Evolutionary conservation across 1,140 invertebrate species (phyloP).

Genomic region (Plectrocnemia conspersa): DNA sequence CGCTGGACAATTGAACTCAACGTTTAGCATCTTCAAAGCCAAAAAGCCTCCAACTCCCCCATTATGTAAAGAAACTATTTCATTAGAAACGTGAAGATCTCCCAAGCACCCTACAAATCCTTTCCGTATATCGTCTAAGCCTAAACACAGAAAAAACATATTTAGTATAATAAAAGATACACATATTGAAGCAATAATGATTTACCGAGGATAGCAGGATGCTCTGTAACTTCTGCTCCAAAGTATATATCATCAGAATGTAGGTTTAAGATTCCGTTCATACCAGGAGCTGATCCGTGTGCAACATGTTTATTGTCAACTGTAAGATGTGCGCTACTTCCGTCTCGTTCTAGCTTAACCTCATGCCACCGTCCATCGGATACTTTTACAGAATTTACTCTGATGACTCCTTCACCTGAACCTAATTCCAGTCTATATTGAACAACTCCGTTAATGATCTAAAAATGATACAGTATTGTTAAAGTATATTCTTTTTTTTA

Average conservation of each 20-base stretch:
- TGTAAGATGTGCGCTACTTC: constrained; percentile 66
- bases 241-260: constrained; percentile 74
- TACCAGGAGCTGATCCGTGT: constrained; percentile 72
- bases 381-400: constrained; percentile 65
- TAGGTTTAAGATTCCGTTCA: constrained; percentile 74
- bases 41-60: constrained; percentile 56
- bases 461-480: constrained; percentile 14
- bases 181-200: neutral
- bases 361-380: constrained; percentile 86
- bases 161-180: neutral
- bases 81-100: constrained; percentile 70
- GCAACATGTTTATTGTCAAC: constrained; percentile 70
- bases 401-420: constrained; percentile 74
- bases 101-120: constrained; percentile 86
- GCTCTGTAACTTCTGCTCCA: constrained; percentile 71
- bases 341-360: constrained; percentile 68
- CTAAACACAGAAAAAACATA: constrained; percentile 41
- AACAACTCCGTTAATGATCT: constrained; percentile 67
- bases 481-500: no score
- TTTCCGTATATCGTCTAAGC: constrained; percentile 66
- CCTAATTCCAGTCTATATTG: constrained; percentile 84
- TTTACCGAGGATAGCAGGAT: constrained; percentile 53
- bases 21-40: constrained; percentile 66
- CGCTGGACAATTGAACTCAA: constrained; percentile 72
- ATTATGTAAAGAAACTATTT: constrained; percentile 65